A percentile compares a stretch with the other conserved stretches of the same genome.
Conservation (phyloP, 1,140 invertebrate genomes). For the Pogonomyrmex barbatus region DNA sequence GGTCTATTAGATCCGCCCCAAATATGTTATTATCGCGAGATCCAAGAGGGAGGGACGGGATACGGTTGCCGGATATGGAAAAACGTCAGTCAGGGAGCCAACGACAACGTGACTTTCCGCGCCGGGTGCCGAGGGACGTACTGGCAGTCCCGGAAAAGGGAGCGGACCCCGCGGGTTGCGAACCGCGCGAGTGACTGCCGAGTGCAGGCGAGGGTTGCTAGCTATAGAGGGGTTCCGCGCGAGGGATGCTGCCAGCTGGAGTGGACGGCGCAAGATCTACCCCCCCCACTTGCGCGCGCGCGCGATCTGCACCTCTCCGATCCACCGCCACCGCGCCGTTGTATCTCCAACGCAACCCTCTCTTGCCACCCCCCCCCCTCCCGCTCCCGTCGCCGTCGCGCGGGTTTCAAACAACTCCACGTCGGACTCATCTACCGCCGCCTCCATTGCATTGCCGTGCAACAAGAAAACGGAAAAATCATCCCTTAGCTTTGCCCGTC, state of each 20-base stretch:
- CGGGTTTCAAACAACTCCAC: constrained; percentile 68
- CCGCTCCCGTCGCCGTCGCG: constrained; percentile 21
- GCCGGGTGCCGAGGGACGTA: constrained; percentile 20
- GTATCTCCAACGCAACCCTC: constrained; percentile 64
- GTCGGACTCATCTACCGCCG: constrained; percentile 57
- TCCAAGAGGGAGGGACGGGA: neutral
- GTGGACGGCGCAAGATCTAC: constrained; percentile 85
- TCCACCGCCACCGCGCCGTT: constrained; percentile 58
- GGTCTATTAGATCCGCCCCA: neutral
- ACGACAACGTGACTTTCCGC: constrained; percentile 23
- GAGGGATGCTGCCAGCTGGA: constrained; percentile 84
- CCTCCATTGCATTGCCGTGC: constrained; percentile 11
- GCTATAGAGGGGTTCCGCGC: constrained; percentile 73
- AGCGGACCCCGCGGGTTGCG: constrained; percentile 80
- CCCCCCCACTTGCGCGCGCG: constrained; percentile 72
- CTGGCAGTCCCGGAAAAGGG: constrained; percentile 56
- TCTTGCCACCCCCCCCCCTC: constrained; percentile 22
- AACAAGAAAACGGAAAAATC: constrained; percentile 66
- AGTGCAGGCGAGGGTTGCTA: constrained; percentile 71
- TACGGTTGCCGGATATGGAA: neutral
- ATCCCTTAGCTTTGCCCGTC: constrained; percentile 60
- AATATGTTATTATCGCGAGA: neutral
- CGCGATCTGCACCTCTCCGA: constrained; percentile 54
- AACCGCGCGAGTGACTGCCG: constrained; percentile 84
- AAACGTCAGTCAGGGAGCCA: neutral